Evolutionary conservation across 2,888 invertebrate genomes (phyloP), one percentile per base, ranked within the genome.

Genomic region (Cryptophagus acutangulus): DNA sequence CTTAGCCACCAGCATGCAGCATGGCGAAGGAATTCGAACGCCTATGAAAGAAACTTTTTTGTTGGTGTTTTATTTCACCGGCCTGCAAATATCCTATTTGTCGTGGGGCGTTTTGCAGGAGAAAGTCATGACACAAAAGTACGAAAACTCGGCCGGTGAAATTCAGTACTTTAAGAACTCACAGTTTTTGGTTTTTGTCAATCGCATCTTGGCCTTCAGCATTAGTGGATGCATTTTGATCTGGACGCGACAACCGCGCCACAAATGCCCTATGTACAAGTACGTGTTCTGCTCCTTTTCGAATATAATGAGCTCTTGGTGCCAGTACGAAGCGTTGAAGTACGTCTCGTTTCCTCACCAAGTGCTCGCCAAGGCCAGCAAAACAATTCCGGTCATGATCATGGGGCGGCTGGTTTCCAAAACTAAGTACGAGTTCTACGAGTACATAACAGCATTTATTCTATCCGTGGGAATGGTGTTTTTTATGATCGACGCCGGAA

Each of bases 241-340:
- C 12, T 55, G 76, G 31, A 66, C 72, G 28, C 71, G 78, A n/a
- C 79, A 81, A 43, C 77, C 81, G 1, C 73, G 82, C 10, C 85
- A 88, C 59, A 79, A 80, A 15, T 87, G 89, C 38, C 96, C 99
- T 1, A 74, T 95, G 8, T 95, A 92, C 71, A 89, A 93, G 72
- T 97, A 95, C 71, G 86, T 88, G 0, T 97, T 85, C 73, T 93
- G 95, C 63, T 92, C 96, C 2, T 82, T 99, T 59, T 93, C 95
- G 10, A 99, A 99, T 70, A 90, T 97, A 49, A 81, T 99, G 78
- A 95, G 95, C 66, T 94, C 95, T 33, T 99, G 97, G 97, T 97
- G 94, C 70, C 99, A 99, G 71, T 99, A 99, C 67, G 99, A 99
- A 72, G 97, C 97, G 14, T 75, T 99, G 31, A 97, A 97, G 69